Conservation (phyloP, 2,888 invertebrate genomes). For the Drosophila flavopinicola region DNA sequence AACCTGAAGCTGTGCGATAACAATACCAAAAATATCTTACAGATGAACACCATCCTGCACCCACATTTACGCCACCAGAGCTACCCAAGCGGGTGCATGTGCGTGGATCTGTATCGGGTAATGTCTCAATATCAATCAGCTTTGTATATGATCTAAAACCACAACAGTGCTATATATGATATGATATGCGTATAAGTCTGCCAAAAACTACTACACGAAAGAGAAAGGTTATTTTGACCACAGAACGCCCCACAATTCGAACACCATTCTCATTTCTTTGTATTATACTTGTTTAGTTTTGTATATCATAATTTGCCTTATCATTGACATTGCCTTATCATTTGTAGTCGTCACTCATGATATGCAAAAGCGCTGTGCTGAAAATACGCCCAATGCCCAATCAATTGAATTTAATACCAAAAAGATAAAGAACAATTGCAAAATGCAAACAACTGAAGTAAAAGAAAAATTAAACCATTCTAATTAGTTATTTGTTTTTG, state of each 20-base stretch:
- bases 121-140: slow-evolving; percentile 60
- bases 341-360: slow-evolving; percentile 13
- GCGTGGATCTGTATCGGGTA: slow-evolving; percentile 90
- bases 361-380: slow-evolving; percentile 10
- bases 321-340: slow-evolving; percentile 32
- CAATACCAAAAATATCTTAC: slow-evolving; percentile 87
- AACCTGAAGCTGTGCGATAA: slow-evolving; percentile 86
- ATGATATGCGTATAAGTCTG: slow-evolving; percentile 29
- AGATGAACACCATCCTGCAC: slow-evolving; percentile 99
- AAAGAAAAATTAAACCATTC: slow-evolving; percentile 12
- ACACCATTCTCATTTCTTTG: slow-evolving; percentile 18
- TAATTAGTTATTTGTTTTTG: slow-evolving; percentile 29
- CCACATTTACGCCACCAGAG: slow-evolving; percentile 99
- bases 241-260: slow-evolving; percentile 27
- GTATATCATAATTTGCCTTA: slow-evolving; percentile 45
- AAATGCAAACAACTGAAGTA: slow-evolving; percentile 1
- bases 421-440: slow-evolving; percentile 9
- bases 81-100: slow-evolving; percentile 99
- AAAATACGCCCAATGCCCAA: slow-evolving; percentile 7
- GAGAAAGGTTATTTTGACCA: slow-evolving; percentile 71
- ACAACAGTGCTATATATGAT: slow-evolving; percentile 26
- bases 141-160: slow-evolving; percentile 33
- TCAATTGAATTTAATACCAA: slow-evolving; percentile 9
- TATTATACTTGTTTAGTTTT: not conserved
- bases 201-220: slow-evolving; percentile 20